Base-by-base conservation (phyloP, 1,140 invertebrate genomes). In the Sesamia nonagrioides region DNA sequence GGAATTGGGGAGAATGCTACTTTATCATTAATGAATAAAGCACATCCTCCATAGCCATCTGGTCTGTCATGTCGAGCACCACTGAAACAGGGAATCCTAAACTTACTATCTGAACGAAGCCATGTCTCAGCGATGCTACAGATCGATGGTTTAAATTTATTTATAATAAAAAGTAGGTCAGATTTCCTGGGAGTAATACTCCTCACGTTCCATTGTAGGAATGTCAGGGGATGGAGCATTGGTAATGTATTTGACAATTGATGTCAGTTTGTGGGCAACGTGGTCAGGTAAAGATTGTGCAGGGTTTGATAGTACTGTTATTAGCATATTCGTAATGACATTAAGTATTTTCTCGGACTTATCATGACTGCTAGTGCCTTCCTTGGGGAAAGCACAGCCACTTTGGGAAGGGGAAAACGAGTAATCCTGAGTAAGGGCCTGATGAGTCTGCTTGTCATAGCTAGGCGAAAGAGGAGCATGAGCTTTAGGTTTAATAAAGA, bases 351-450 rank as follows among this genome's bases (percentile, higher is more conserved):
- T 27, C 3, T 27, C 27, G 27, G 27, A 27, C 27, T 27, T 27
- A 27, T 27, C 27, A 40, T 1, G 5, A 6, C 37, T 40, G 37
- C 8, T 40, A 3, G 42, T 9, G 11, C 42, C 11, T 45, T 45
- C 42, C 42, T 11, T 11, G 11, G 42, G 42, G 42, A 11, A 45
- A 45, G 42, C 50, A n/a, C 50, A 52, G 8, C 54, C 54, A 13
- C n/a, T 58, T 58, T 58, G 17, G 54, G 54, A 58, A 4, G 54
- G 54, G 8, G 54, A 58, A 9, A 27, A 58, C 6, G 54, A 58
- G 21, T 58, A 58, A 11, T 58, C 15, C 6, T 58, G 54, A 18
- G 27, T 33, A 13, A 58, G 54, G 54, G 54, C 54, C 15, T 58
- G 54, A 13, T 27, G 54, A 33, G 54, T 21, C 50, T 54, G n/a